Conservation (phyloP, 2,888 invertebrate genomes). For the Creontiades dilutus region DNA sequence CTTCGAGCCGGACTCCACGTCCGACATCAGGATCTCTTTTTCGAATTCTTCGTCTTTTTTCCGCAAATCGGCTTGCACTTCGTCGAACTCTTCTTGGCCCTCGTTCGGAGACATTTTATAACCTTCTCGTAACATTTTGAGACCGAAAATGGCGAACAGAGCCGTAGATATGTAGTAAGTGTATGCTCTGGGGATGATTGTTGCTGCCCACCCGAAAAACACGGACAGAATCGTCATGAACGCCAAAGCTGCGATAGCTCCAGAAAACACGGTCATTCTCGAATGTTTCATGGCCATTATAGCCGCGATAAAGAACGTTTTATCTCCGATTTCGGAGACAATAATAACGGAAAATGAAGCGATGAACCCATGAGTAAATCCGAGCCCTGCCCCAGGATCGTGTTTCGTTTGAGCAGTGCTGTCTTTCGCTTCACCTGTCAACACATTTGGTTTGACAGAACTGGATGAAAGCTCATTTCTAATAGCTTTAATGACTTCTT, state of each 20-base stretch:
- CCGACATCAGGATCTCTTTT: constrained; percentile 74
- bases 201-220: constrained; percentile 96
- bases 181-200: constrained; percentile 93
- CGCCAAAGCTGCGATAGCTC: constrained; percentile 95
- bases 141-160: constrained; percentile 96
- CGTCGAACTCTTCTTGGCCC: constrained; percentile 97
- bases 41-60: constrained; percentile 94
- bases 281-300: constrained; percentile 99
- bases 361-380: constrained; percentile 95
- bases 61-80: constrained; percentile 95
- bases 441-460: background rate
- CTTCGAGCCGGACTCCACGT: constrained; percentile 77
- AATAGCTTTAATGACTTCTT: constrained; percentile 43
- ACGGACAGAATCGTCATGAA: constrained; percentile 92
- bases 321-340: constrained; percentile 98
- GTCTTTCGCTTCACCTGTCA: background rate
- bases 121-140: constrained; percentile 99
- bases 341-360: constrained; percentile 97
- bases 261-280: constrained; percentile 92
- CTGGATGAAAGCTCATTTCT: background rate
- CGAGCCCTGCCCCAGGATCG: constrained; percentile 77
- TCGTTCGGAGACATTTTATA: constrained; percentile 95
- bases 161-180: constrained; percentile 98
- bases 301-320: constrained; percentile 99
- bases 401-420: background rate